These are phyloP conservation scores for Xestobium rufovillosum DNA, from an alignment of 2,888 invertebrate species.

Conservation along the genomic window DNA sequence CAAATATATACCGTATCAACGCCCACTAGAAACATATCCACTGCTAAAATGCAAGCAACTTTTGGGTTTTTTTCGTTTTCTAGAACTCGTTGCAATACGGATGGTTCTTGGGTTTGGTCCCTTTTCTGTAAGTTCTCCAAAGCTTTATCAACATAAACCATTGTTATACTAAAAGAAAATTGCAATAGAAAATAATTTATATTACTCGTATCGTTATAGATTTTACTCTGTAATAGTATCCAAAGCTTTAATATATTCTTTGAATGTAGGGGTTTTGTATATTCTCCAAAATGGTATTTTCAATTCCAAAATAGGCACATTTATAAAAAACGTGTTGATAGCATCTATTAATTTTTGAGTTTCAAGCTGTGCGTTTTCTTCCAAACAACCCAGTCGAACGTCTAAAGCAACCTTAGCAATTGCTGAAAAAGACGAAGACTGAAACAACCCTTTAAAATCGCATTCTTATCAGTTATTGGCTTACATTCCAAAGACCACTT, in stretches of 20 bases:
- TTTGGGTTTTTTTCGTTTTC: conserved; percentile 52
- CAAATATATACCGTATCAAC: conserved; percentile 65
- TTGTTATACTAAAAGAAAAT: conserved; percentile 51
- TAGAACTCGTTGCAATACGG: conserved; percentile 58
- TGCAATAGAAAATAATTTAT: conserved; percentile 2
- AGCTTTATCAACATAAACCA: conserved; percentile 54
- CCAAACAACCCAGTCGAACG: conserved; percentile 56
- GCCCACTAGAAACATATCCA: conserved; percentile 73
- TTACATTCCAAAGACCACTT: conserved; percentile 77
- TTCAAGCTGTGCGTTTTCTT: conserved; percentile 47
- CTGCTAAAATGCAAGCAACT: conserved; percentile 60
- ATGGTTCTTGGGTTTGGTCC: conserved; percentile 44
- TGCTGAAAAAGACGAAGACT: conserved; percentile 43
- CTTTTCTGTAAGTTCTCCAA: conserved; percentile 41
- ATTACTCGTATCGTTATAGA: conserved; percentile 4
- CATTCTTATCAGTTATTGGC: conserved; percentile 34
- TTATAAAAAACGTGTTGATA: conserved; percentile 58
- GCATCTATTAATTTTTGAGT: conserved; percentile 59
- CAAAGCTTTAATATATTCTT: conserved; percentile 54
- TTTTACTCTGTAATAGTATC: conserved; percentile 60
- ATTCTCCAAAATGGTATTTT: conserved; percentile 61
- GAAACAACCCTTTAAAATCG: not conserved
- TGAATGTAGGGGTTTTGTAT: conserved; percentile 56
- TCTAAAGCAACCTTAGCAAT: conserved; percentile 60
- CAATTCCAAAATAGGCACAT: conserved; percentile 57